Base-by-base conservation (phyloP, 2,797 vertebrate species). In the Helarctos malayanus region DNA sequence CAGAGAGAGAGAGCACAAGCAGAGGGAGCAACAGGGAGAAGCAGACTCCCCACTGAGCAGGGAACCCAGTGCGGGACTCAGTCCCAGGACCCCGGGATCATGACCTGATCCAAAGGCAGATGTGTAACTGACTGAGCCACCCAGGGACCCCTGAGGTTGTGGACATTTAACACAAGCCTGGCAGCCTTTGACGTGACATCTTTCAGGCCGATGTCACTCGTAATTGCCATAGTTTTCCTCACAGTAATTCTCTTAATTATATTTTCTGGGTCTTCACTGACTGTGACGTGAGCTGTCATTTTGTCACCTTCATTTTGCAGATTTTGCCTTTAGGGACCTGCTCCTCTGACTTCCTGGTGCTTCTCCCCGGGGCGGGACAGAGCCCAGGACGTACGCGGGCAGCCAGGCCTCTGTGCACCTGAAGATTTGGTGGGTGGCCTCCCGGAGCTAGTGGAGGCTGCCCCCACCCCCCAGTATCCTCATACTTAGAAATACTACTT, bases 221-320 rank as follows among this genome's bases (percentile, higher is more conserved):
- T 85, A 32, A 87, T 73, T 45, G n/a, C 45, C 69, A 49, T n/a
- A 49, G 61, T 81, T 88, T 78, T 71, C 29, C 19, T 75, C 45
- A 52, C 14, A 35, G 35, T 73, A 35, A 69, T 89, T 95, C 19
- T 80, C 18, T 80, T 79, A 59, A 92, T 79, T 91, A 54, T 49
- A 25, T 90, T 88, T 89, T 73, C 75, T 21, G 57, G 27, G 56
- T 87, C 29, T 65, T 91, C 35, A 25, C 23, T 38, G 47, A 76
- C 75, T 35, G 9, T 78, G 57, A 78, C 23, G 47, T 76, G 57
- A 56, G 16, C n/a, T 94, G 25, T 95, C 65, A 80, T 52, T 71
- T 56, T 78, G 65, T 89, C 52, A 56, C 76, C 76, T 97, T 93
- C 57, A 35, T 91, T 91, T 85, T 86, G 35, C 13, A 56, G 47